Evolutionary conservation across 2,888 invertebrate genomes (phyloP).

Genomic region (Macrophya annulata): DNA sequence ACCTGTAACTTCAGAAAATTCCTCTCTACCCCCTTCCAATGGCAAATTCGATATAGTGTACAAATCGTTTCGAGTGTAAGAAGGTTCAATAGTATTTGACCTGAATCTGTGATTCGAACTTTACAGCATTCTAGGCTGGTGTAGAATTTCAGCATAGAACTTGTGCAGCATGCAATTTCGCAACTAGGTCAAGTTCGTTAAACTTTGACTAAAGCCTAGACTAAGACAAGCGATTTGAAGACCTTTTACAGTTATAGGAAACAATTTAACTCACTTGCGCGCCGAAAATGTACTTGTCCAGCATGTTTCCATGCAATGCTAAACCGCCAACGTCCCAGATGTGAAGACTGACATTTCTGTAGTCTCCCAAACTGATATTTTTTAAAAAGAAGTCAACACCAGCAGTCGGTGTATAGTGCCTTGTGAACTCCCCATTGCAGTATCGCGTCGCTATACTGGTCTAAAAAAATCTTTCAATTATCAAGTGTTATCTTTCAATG

Average conservation of each 20-base stretch:
- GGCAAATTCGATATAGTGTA: not conserved
- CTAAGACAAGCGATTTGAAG: not conserved
- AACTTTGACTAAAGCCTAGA: not conserved
- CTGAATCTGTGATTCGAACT: not conserved
- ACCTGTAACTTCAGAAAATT: not conserved
- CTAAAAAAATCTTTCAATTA: slow-evolving; percentile 76
- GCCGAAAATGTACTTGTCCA: slow-evolving; percentile 87
- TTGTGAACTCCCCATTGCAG: slow-evolving; percentile 85
- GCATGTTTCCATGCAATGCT: slow-evolving; percentile 88
- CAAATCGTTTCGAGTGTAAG: not conserved
- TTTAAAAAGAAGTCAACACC: slow-evolving; percentile 89
- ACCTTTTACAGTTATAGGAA: not conserved
- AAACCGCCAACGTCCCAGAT: slow-evolving; percentile 94
- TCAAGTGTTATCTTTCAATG: slow-evolving; percentile 25
- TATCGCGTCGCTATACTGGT: slow-evolving; percentile 85
- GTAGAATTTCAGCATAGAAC: not conserved
- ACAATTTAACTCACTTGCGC: slow-evolving; percentile 82
- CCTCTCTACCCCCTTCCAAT: not conserved
- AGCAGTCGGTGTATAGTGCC: slow-evolving; percentile 84
- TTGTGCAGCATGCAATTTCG: slow-evolving; percentile 42
- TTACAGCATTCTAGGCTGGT: not conserved
- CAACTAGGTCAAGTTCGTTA: slow-evolving; percentile 46
- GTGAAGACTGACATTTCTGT: slow-evolving; percentile 85
- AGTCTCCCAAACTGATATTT: slow-evolving; percentile 82
- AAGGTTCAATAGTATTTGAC: slow-evolving; percentile 6